These are phyloP conservation scores for Aptenodytes forsteri DNA, from an alignment of 2,113 vertebrate genomes.

Conservation along the genomic window DNA sequence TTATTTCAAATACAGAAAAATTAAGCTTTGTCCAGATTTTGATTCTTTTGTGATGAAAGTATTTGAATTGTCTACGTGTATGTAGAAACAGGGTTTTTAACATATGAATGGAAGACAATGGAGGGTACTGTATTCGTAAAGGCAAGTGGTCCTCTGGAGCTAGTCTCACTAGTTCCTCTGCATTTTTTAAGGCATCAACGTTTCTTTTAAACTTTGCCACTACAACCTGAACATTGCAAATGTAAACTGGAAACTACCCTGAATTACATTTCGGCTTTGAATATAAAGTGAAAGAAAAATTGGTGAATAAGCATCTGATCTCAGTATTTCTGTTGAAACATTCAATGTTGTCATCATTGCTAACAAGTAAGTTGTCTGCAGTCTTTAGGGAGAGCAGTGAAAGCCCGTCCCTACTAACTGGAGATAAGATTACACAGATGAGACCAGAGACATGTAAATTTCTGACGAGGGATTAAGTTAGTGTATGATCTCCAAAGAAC, in stretches of 20 bases:
- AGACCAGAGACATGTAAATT: neutral
- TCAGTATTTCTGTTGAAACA: neutral
- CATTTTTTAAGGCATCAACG: neutral
- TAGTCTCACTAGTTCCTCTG: neutral
- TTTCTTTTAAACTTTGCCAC: neutral
- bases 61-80: neutral
- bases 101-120: neutral
- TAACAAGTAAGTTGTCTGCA: neutral
- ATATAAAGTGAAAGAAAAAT: neutral
- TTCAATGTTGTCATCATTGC: neutral
- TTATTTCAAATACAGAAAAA: neutral
- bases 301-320: neutral
- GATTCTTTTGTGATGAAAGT: neutral
- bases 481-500: neutral
- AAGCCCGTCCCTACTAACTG: neutral
- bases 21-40: neutral
- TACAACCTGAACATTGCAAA: neutral
- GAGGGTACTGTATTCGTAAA: neutral
- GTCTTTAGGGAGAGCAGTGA: neutral
- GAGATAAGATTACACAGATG: neutral
- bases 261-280: neutral
- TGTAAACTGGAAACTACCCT: neutral
- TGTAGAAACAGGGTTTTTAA: neutral
- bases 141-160: neutral
- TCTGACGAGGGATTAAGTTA: neutral